phyloP scores from a whole-genome alignment of 1,140 invertebrate genomes.

The Sarcophaga bullata region DNA sequence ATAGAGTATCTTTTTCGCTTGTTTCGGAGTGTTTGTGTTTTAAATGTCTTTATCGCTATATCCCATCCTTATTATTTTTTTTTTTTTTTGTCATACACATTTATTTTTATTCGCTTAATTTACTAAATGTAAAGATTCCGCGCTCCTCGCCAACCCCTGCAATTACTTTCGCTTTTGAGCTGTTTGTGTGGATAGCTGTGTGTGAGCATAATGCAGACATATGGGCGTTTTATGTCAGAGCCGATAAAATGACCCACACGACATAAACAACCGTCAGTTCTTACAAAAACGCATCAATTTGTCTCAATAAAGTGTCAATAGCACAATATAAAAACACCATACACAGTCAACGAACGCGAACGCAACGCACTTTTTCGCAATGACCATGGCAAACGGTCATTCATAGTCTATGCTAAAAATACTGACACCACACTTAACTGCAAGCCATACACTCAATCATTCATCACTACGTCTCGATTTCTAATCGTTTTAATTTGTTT shows the following conservation, averaged over 20 bases:
- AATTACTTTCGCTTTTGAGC: neutral
- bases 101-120: constrained; percentile 33
- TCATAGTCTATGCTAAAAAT: no score
- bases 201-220: constrained; percentile 18
- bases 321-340: constrained; percentile 12
- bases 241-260: neutral
- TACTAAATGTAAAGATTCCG: constrained; percentile 28
- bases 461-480: neutral
- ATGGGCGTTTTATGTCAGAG: constrained; percentile 30
- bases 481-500: constrained; percentile 40
- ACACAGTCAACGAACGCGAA: neutral
- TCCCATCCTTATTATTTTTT: neutral
- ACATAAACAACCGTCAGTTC: neutral
- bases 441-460: no score
- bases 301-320: constrained; percentile 42
- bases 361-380: constrained; percentile 26
- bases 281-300: constrained; percentile 35
- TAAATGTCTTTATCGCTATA: constrained; percentile 13
- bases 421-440: neutral
- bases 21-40: neutral
- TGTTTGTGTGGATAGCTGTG: neutral
- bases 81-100: neutral
- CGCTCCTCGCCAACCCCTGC: constrained; percentile 10
- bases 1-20: no score
- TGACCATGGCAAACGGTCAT: constrained; percentile 28